phyloP scores from a whole-genome alignment of 2,113 vertebrate species.

The Formicarius rufipectus region DNA sequence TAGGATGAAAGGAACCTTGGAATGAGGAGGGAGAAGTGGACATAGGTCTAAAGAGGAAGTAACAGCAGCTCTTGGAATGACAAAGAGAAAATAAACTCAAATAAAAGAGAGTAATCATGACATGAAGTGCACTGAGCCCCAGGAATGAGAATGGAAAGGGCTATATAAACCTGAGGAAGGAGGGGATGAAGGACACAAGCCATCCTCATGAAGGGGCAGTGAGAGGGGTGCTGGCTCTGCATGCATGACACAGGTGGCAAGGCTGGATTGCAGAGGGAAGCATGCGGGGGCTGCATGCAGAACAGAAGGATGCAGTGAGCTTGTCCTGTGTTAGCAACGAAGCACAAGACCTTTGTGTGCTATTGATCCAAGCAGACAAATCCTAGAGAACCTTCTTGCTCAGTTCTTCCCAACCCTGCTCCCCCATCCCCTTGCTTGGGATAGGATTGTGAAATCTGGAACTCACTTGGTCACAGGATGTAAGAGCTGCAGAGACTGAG shows the following conservation, averaged over 20 bases:
- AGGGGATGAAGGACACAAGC: background rate
- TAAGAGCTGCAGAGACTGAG: background rate
- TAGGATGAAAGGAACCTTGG: background rate
- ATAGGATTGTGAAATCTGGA: background rate
- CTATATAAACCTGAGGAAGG: background rate
- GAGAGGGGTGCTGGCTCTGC: conserved; percentile 1
- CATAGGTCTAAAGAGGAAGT: background rate
- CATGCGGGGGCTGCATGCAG: background rate
- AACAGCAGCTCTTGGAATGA: background rate
- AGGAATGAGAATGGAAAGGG: conserved; percentile 12
- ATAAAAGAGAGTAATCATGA: background rate
- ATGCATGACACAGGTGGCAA: conserved; percentile 13
- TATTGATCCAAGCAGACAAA: background rate
- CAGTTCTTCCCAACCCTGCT: background rate
- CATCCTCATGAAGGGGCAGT: background rate
- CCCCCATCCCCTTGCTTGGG: background rate
- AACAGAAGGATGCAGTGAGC: background rate
- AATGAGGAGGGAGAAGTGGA: background rate
- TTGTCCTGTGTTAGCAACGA: background rate
- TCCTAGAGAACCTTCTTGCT: background rate
- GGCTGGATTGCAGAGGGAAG: background rate
- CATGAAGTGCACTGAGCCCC: background rate
- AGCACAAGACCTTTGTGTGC: background rate
- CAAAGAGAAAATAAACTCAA: conserved; percentile 48
- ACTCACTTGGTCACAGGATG: background rate